Conservation (phyloP, 1,140 invertebrate species). For the Metopolophium dirhodum region DNA sequence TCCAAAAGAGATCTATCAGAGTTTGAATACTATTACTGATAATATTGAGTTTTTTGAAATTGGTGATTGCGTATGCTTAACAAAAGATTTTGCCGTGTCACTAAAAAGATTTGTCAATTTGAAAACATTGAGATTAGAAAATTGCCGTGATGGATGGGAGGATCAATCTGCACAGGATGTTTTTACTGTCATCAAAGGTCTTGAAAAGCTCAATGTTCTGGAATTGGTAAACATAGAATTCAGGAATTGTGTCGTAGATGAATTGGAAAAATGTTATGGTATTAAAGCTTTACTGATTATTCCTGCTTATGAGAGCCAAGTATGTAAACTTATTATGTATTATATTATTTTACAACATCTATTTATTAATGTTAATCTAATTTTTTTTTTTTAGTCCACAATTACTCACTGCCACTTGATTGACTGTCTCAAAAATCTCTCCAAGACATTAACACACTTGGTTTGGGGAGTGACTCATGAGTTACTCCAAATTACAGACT, state of each 20-base stretch:
- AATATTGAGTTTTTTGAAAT: slow-evolving; percentile 77
- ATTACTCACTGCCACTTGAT: slow-evolving; percentile 81
- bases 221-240: slow-evolving; percentile 86
- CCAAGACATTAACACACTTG: slow-evolving; percentile 73
- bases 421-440: slow-evolving; percentile 75
- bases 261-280: slow-evolving; percentile 73
- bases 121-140: slow-evolving; percentile 75
- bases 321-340: slow-evolving; percentile 55
- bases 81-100: slow-evolving; percentile 68
- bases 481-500: too few relatives aligned
- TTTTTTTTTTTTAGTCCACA: slow-evolving; percentile 71
- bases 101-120: slow-evolving; percentile 70
- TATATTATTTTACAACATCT: neutral
- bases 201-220: slow-evolving; percentile 62
- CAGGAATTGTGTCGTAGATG: slow-evolving; percentile 76
- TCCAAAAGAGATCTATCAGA: neutral
- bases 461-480: slow-evolving; percentile 82
- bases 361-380: neutral
- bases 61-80: slow-evolving; percentile 78
- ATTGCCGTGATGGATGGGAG: slow-evolving; percentile 64
- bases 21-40: slow-evolving; percentile 62
- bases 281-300: slow-evolving; percentile 79
- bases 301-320: slow-evolving; percentile 77
- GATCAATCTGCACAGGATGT: slow-evolving; percentile 64
- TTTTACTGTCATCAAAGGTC: slow-evolving; percentile 18